Conservation (phyloP, 1,140 invertebrate species). For the Drosophila lacteicornis region DNA sequence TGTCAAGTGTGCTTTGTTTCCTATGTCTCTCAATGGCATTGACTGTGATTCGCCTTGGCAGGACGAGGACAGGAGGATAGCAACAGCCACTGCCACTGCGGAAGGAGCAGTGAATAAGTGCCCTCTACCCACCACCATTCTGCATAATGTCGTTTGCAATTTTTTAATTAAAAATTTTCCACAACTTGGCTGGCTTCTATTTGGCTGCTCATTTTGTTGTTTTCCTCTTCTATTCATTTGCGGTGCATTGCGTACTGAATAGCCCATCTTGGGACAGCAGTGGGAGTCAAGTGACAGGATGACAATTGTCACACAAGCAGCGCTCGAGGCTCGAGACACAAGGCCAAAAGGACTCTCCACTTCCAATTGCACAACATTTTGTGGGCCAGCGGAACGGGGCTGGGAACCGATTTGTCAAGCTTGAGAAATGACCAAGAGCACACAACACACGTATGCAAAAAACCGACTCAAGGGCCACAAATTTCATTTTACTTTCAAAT, state of each 20-base stretch:
- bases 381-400: conserved; percentile 3
- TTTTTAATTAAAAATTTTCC: conserved; percentile 80
- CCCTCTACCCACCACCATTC: conserved; percentile 28
- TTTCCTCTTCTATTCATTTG: conserved; percentile 17
- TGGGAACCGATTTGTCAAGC: conserved; percentile 68
- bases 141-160: conserved; percentile 69
- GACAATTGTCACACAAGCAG: conserved; percentile 68
- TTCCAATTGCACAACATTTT: conserved; percentile 12
- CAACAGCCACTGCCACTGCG: background rate
- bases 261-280: conserved; percentile 33
- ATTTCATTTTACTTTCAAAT: conserved; percentile 5
- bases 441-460: conserved; percentile 1
- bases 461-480: background rate
- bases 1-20: conserved; percentile 57
- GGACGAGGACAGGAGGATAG: conserved; percentile 17
- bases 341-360: conserved; percentile 22
- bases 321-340: conserved; percentile 31
- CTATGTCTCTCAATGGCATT: conserved; percentile 44
- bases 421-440: conserved; percentile 64
- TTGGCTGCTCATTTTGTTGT: conserved; percentile 67
- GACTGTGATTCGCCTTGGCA: conserved; percentile 54
- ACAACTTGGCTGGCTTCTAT: conserved; percentile 64
- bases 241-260: conserved; percentile 51
- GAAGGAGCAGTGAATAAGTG: conserved; percentile 19
- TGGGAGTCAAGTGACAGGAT: conserved; percentile 67